Evolutionary conservation across 2,113 vertebrate species (phyloP).

Genomic region (Equus przewalskii): DNA sequence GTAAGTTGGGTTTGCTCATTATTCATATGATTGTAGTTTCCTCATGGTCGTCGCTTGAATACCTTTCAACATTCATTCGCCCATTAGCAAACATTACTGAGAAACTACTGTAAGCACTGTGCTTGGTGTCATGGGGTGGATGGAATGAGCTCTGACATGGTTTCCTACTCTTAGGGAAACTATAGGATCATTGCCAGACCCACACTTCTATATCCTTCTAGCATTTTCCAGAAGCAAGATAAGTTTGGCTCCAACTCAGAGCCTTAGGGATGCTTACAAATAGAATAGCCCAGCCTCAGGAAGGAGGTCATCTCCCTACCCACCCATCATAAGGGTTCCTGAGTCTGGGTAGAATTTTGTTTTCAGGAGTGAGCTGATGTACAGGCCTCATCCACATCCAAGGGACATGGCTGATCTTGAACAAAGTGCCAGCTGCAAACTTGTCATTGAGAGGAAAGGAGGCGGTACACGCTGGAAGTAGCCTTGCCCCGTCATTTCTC

Average conservation of each 20-base stretch:
- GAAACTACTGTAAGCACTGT: background rate
- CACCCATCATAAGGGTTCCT: background rate
- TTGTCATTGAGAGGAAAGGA: conserved; percentile 35
- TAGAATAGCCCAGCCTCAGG: background rate
- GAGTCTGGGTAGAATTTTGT: conserved; percentile 35
- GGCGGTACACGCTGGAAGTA: background rate
- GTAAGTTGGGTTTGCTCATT: background rate
- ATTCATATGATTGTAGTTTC: conserved; percentile 28
- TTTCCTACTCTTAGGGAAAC: conserved; percentile 30
- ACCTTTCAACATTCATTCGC: conserved; percentile 23
- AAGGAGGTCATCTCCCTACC: conserved; percentile 30
- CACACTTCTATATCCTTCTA: conserved; percentile 1
- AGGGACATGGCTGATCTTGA: conserved; percentile 31
- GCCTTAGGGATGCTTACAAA: background rate
- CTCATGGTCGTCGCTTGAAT: background rate
- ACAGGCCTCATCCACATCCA: background rate
- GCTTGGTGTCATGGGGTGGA: background rate
- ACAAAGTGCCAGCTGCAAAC: background rate
- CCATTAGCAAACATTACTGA: background rate
- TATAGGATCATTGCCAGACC: background rate
- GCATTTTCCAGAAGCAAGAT: background rate
- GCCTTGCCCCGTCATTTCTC: background rate
- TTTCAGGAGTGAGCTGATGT: background rate
- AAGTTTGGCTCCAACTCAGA: conserved; percentile 9
- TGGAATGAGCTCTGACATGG: background rate